phyloP scores from a whole-genome alignment of 2,113 vertebrate genomes.

The Passer domesticus region DNA sequence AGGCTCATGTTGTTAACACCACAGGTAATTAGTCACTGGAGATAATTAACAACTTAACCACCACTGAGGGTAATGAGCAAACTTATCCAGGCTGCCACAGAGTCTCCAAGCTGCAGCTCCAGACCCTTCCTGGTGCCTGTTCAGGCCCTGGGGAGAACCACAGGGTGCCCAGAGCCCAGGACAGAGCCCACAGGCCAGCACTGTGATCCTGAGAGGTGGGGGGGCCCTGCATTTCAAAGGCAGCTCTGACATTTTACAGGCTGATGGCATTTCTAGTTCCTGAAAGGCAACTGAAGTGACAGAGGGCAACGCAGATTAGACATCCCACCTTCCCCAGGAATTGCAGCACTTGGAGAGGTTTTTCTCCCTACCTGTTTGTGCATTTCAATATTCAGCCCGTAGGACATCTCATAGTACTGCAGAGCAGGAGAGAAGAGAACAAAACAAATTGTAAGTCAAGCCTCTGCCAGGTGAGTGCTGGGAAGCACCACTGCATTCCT shows the following conservation, averaged over 20 bases:
- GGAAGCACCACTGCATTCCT: background rate
- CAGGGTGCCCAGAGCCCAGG: background rate
- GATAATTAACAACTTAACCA: constrained; percentile 39
- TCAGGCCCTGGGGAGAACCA: background rate
- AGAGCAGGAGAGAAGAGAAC: background rate
- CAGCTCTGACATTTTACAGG: background rate
- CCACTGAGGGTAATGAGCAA: background rate
- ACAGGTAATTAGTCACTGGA: constrained; percentile 37
- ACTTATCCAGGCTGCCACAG: background rate
- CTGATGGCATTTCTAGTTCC: background rate
- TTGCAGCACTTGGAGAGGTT: background rate
- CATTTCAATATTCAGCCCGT: constrained; percentile 96
- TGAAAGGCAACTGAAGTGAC: background rate
- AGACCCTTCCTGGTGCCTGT: background rate
- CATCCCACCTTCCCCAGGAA: background rate
- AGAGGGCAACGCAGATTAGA: background rate
- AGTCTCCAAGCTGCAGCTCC: background rate
- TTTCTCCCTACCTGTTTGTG: constrained; percentile 88
- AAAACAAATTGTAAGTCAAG: background rate
- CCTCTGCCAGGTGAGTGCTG: background rate
- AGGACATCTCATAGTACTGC: constrained; percentile 98
- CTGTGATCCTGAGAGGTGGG: rapidly evolving
- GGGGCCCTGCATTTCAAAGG: background rate
- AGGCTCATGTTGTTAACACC: constrained; percentile 20
- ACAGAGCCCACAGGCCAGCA: background rate